Evolutionary conservation across 2,888 invertebrate species (phyloP).

Genomic region (Aproaerema taeniolella): DNA sequence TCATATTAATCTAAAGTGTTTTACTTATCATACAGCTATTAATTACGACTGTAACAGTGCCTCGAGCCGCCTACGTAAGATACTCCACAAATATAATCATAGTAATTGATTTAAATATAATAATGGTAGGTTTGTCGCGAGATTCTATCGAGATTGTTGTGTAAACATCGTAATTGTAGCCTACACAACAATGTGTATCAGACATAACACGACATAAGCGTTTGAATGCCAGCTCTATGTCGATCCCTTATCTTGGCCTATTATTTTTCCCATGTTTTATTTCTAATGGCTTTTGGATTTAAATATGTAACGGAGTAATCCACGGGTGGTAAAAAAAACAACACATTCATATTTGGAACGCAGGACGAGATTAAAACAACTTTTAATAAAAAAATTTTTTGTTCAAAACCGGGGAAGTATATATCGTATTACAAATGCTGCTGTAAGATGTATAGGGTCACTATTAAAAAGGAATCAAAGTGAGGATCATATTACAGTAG

Average conservation of each 20-base stretch:
- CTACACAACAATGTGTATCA: constrained; percentile 15
- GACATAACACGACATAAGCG: not conserved
- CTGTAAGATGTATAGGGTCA: constrained; percentile 19
- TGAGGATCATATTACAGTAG: constrained; percentile 55
- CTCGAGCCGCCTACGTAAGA: constrained; percentile 47
- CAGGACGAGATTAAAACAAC: not conserved
- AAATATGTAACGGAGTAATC: constrained; percentile 11
- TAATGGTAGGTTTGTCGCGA: constrained; percentile 44
- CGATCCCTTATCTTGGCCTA: constrained; percentile 30
- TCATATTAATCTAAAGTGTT: constrained; percentile 68
- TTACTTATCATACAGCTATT: constrained; percentile 64
- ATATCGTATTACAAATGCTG: constrained; percentile 7
- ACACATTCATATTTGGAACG: not conserved
- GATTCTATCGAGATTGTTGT: constrained; percentile 48
- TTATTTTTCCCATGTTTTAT: constrained; percentile 22
- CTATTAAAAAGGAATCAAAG: constrained; percentile 29
- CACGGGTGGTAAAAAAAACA: constrained; percentile 9
- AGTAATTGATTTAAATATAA: constrained; percentile 73
- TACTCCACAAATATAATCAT: constrained; percentile 59
- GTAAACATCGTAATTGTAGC: constrained; percentile 51
- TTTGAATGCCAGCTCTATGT: constrained; percentile 4
- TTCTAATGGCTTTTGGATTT: constrained; percentile 12
- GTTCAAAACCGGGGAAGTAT: constrained; percentile 1
- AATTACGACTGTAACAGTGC: constrained; percentile 58
- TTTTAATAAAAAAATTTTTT: not conserved